Base-by-base conservation (phyloP, 2,888 invertebrate species). In the Bombyx huttoni region DNA sequence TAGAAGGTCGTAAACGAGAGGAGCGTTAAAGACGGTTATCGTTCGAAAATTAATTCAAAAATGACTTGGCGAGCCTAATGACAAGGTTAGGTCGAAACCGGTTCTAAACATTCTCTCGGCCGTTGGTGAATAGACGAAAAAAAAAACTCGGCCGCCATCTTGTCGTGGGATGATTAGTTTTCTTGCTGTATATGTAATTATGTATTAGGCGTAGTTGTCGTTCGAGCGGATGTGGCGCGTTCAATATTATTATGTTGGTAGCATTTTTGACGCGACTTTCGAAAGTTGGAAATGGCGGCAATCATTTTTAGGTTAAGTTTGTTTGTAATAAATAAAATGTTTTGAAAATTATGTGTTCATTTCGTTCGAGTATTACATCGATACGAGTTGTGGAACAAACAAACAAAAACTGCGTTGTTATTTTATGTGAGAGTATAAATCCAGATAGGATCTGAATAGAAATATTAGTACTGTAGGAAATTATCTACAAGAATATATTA, bases 1-100 rank as follows among this genome's bases (percentile, higher is more conserved):
- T 40, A 40, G 12, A 40, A 47, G 9, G 47, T 13, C 40, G 12
- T 40, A 40, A 33, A 8, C 13, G n/a, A 40, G 9, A 5, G 34
- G 34, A 35, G n/a, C 10, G 48, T 49, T 49, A 47, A 56, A 58
- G 54, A 54, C 58, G 52, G 12, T 8, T 40, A 58, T 55, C 54
- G 54, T 51, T 47, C 49, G 57, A 54, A 70, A 70, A 68, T 64
- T 68, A 70, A 67, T 70, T 75, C 66, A 71, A 78, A 75, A 75
- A 76, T 73, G 70, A 74, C 72, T 75, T 75, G 71, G 69, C 75
- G 69, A 66, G 73, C 73, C 74, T 81, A 81, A 81, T 81, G 81
- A 81, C 81, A 78, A 78, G 81, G 80, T 81, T 79, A 78, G 72
- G 75, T 70, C 73, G 70, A 72, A 78, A 78, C 81, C 70, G 76